Evolutionary conservation across 2,113 vertebrate species (phyloP).

Genomic region (Leptobrachium leishanense): DNA sequence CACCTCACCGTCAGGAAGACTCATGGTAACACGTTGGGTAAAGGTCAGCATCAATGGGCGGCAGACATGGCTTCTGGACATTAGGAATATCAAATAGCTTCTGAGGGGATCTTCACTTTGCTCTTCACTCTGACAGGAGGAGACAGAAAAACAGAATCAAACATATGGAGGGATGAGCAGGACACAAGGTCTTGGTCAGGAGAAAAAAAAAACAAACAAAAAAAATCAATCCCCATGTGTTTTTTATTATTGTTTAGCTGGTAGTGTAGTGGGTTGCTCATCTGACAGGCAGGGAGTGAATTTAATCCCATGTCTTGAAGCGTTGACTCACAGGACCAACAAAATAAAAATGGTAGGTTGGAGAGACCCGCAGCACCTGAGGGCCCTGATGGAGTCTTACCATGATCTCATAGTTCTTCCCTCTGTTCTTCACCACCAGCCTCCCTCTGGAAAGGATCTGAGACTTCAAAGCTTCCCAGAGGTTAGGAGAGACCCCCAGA

Average conservation of each 20-base stretch:
- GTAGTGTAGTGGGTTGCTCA: too few relatives aligned
- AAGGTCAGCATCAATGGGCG: not conserved
- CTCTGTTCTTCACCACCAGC: slow-evolving; percentile 62
- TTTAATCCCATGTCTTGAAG: not conserved
- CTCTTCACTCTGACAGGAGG: slow-evolving; percentile 10
- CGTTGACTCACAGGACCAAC: not conserved
- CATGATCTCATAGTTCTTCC: slow-evolving; percentile 60
- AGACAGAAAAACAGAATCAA: not conserved
- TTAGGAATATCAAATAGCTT: slow-evolving; percentile 5
- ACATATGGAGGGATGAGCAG: not conserved
- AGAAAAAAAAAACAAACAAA: not conserved
- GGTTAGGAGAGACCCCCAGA: slow-evolving; percentile 63
- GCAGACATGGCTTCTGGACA: slow-evolving; percentile 35
- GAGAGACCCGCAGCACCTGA: not conserved
- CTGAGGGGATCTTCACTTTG: slow-evolving; percentile 13
- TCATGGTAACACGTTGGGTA: not conserved
- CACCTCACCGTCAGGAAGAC: not conserved
- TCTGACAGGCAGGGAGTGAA: not conserved
- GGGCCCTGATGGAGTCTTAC: slow-evolving; percentile 50
- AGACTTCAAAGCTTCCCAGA: slow-evolving; percentile 79
- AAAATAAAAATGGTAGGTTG: too few relatives aligned
- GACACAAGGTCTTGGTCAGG: not conserved
- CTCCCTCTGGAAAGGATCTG: slow-evolving; percentile 70
- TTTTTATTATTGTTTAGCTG: too few relatives aligned
- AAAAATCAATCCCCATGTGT: too few relatives aligned